phyloP scores from a whole-genome alignment of 2,113 vertebrate species.

The Neogale vison region DNA sequence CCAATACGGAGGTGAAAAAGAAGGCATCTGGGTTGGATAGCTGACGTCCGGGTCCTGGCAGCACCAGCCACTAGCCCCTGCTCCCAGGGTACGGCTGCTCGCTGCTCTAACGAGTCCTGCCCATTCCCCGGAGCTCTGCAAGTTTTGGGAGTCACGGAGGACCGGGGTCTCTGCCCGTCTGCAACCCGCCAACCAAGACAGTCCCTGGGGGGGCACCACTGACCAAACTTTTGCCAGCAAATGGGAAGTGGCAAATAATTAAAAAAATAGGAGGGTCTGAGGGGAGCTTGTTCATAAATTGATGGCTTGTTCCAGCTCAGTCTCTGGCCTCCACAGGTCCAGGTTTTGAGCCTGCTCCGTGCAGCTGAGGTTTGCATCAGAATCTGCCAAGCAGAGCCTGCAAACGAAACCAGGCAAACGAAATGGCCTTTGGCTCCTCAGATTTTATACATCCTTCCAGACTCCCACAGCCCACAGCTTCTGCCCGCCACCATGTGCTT shows the following conservation, averaged over 20 bases:
- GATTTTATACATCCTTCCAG: slow-evolving; percentile 3
- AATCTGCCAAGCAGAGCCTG: background rate
- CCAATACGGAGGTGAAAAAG: background rate
- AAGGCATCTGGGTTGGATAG: background rate
- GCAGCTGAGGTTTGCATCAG: background rate
- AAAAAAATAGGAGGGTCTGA: background rate
- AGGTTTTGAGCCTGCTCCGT: background rate
- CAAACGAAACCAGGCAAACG: background rate
- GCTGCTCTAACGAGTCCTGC: background rate
- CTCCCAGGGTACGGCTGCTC: too few relatives aligned
- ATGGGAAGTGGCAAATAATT: background rate
- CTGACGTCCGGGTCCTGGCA: too few relatives aligned
- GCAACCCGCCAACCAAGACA: background rate
- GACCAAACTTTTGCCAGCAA: background rate
- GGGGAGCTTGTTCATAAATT: background rate
- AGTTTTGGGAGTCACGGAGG: background rate
- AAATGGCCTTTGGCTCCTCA: background rate
- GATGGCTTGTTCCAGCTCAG: background rate
- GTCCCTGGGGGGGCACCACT: background rate
- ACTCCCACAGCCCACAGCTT: background rate
- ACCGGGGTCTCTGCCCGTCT: accelerated
- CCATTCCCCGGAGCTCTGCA: background rate
- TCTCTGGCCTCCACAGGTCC: slow-evolving; percentile 60
- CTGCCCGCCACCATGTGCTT: background rate
- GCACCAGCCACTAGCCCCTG: accelerated